Evolutionary conservation across 2,113 vertebrate species (phyloP).

Genomic region (Arizona elegans): DNA sequence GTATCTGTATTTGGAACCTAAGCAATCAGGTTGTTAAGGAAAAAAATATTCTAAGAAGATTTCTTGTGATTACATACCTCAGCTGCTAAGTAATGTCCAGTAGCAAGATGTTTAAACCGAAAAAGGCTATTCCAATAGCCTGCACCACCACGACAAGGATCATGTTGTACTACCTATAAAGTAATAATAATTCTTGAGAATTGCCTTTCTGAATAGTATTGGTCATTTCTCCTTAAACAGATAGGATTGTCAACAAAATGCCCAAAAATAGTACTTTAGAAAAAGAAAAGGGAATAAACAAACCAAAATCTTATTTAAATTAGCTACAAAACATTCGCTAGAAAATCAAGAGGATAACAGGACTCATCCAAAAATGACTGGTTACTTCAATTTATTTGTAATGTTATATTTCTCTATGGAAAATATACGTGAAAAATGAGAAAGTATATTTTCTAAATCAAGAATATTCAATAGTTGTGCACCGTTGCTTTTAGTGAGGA

Average conservation of each 20-base stretch:
- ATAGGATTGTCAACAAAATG: neutral
- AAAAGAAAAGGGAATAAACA: neutral
- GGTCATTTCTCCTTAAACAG: rapidly evolving
- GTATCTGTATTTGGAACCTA: neutral
- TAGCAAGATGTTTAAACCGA: constrained; percentile 96
- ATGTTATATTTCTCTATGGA: neutral
- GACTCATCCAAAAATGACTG: neutral
- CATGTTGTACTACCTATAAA: constrained; percentile 86
- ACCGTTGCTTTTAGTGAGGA: neutral
- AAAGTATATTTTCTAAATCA: neutral
- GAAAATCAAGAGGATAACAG: neutral
- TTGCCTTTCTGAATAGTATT: neutral
- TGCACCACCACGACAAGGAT: constrained; percentile 92
- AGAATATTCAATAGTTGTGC: neutral
- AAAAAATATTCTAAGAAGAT: neutral
- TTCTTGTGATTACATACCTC: constrained; percentile 75
- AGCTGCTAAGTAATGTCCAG: constrained; percentile 92
- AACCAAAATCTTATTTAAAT: neutral
- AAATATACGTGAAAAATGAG: neutral
- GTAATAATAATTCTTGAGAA: neutral
- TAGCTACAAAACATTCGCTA: neutral
- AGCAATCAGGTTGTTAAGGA: neutral
- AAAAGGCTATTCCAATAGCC: constrained; percentile 99
- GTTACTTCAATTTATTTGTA: neutral
- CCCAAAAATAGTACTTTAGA: neutral